Conservation (phyloP, 2,797 vertebrate genomes). For the Manis pentadactyla region DNA sequence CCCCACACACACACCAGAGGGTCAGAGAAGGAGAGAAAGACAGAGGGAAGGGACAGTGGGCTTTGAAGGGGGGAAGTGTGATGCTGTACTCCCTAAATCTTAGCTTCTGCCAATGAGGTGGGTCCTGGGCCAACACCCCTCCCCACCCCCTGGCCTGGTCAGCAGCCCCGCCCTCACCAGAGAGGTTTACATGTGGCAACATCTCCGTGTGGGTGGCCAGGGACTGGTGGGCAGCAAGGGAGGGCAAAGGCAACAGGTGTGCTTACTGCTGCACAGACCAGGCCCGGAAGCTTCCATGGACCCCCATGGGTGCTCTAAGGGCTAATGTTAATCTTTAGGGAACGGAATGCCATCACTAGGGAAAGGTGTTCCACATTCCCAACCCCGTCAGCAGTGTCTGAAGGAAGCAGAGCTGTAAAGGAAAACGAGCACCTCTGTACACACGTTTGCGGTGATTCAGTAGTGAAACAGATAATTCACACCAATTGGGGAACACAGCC, state of each 20-base stretch:
- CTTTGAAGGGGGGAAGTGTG: too few relatives aligned
- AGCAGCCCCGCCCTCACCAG: not conserved
- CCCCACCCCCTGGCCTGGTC: too few relatives aligned
- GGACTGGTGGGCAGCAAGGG: not conserved
- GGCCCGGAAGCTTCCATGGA: not conserved
- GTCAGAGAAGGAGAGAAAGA: not conserved
- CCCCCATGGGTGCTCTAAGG: fast-evolving
- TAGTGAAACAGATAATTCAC: not conserved
- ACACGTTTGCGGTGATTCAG: not conserved
- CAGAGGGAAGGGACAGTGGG: too few relatives aligned
- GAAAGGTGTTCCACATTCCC: not conserved
- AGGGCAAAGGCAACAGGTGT: too few relatives aligned
- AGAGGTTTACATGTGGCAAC: not conserved
- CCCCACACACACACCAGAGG: not conserved
- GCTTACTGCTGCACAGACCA: fast-evolving
- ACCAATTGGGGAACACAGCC: not conserved
- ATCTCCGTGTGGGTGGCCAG: not conserved
- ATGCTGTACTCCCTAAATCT: too few relatives aligned
- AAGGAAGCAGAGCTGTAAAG: not conserved
- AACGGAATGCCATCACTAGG: not conserved
- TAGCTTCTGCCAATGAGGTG: not conserved
- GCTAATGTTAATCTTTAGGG: fast-evolving
- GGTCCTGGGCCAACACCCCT: not conserved
- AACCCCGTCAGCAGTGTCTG: fast-evolving
- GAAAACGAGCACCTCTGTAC: not conserved